Percentiles rank a stretch among this genome's conserved stretches.
phyloP scores from a whole-genome alignment of 1,140 invertebrate genomes.

The Scaptomyza montana region DNA sequence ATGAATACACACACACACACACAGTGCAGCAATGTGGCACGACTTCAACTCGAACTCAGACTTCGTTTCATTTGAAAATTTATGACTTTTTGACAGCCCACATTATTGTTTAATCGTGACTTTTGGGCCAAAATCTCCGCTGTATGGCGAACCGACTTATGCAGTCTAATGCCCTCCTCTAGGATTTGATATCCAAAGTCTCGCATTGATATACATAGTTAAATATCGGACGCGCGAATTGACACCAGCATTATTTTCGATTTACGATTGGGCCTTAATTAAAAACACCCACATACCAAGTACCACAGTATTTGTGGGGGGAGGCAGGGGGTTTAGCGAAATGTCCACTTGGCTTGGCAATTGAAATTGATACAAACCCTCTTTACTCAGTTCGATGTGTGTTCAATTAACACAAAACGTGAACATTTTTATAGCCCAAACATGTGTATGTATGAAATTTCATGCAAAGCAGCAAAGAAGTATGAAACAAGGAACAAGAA shows the following conservation, averaged over 20 bases:
- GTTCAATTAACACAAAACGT: constrained; percentile 38
- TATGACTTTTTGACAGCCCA: constrained; percentile 82
- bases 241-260: constrained; percentile 64
- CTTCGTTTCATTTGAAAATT: constrained; percentile 74
- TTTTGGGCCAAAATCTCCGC: constrained; percentile 65
- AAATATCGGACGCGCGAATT: constrained; percentile 71
- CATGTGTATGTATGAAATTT: constrained; percentile 19
- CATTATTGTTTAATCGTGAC: constrained; percentile 82
- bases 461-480: constrained; percentile 21
- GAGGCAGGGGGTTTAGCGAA: background rate
- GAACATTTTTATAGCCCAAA: constrained; percentile 15
- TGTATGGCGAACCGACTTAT: too few relatives aligned
- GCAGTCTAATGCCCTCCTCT: constrained; percentile 18
- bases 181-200: constrained; percentile 50
- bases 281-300: constrained; percentile 64
- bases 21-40: constrained; percentile 31
- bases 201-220: constrained; percentile 27
- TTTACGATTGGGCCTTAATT: constrained; percentile 47
- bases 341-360: constrained; percentile 21
- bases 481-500: background rate
- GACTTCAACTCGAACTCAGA: constrained; percentile 37
- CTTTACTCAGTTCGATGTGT: constrained; percentile 16
- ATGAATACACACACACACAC: too few relatives aligned
- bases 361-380: constrained; percentile 50
- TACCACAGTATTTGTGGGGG: too few relatives aligned